Evolutionary conservation across 2,888 invertebrate species (phyloP), one percentile per base, ranked within the genome.

Genomic region (Lasioglossum oenotherae): DNA sequence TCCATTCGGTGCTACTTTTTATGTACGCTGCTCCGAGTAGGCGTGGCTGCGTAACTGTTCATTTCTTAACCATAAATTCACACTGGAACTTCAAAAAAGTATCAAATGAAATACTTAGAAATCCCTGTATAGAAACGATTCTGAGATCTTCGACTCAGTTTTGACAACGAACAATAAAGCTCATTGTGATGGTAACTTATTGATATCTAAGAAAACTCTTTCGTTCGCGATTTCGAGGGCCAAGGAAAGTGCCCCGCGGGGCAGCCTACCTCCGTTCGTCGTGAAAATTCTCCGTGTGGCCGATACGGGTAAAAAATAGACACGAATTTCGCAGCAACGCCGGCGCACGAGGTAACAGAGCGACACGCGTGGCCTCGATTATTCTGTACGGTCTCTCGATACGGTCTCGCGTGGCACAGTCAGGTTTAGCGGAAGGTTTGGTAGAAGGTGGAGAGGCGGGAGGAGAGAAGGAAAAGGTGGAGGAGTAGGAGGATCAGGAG

Each of bases 381-480:
- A 46, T 46, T 73, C 60, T 31, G 23, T 31, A n/a, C 19, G 41
- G 8, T 76, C 49, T 73, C 73, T 16, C 38, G 53, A 67, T 41
- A 73, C 53, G 53, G 78, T 74, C 57, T 69, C 84, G 84, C 75
- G 85, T 27, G 79, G 49, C 74, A 53, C 53, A 23, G 73, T 19
- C 38, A 31, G 53, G 64, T 38, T 31, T 46, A 41, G 64, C n/a
- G 72, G n/a, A 8, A 67, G 35, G 67, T 16, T 67, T 3, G 35
- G 3, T 19, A 2, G 19, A 23, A 10, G 35, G 67, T 0, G 19
- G 67, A 23, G 35, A 31, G 67, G 19, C 0, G 35, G 35, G 64
- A 27, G 0, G 16, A 64, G 31, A 64, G 31, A 10, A 27, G 27
- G 64, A 14, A 12, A n/a, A 5, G 27, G 60, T 12, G 67, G 3